Base-by-base conservation (phyloP, 2,888 invertebrate species). In the Eristalinus sepulchralis region DNA sequence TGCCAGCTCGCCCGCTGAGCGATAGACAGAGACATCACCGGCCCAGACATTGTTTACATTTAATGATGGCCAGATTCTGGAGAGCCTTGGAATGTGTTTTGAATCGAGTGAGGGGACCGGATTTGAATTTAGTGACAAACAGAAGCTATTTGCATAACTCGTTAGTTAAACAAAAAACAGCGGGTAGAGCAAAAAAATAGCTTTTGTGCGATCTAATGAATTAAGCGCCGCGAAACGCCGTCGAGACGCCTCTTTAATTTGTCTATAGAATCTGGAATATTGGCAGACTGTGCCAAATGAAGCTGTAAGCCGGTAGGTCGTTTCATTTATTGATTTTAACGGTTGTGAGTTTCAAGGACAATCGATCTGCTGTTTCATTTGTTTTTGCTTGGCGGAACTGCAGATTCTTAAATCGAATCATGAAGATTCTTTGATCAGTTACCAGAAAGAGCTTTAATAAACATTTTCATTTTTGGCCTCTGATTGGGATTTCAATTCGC, bases 11-110 rank as follows among this genome's bases (percentile, higher is more conserved):
- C 20, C 62, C 39, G 10, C 22, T n/a, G 55, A 17, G 59, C 20
- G 27, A 33, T 0, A 22, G 39, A 59, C 36, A 57, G 22, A 3
- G 68, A 13, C 39, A 17, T 17, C 47, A 17, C 17, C 8, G 47
- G 47, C 47, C 17, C 47, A 47, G 47, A 47, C 47, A 47, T 47
- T 47, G 47, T 47, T 47, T 47, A 47, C 47, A 47, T 47, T 47
- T 47, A 47, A 47, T 17, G 47, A 47, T 47, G 47, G 17, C 17
- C 47, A 17, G 6, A 47, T 47, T 67, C n/a, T n/a, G 13, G 13
- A 13, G 20, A 59, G 27, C 70, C 70, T 70, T 70, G 70, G 17
- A 39, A 59, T 70, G 57, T 27, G n/a, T 59, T 70, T 64, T 24
- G 57, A 20, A 36, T 60, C 17, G 22, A 76, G 66, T 34, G 55